phyloP scores from a whole-genome alignment of 1,140 invertebrate species.

The Lepidostoma basale region DNA sequence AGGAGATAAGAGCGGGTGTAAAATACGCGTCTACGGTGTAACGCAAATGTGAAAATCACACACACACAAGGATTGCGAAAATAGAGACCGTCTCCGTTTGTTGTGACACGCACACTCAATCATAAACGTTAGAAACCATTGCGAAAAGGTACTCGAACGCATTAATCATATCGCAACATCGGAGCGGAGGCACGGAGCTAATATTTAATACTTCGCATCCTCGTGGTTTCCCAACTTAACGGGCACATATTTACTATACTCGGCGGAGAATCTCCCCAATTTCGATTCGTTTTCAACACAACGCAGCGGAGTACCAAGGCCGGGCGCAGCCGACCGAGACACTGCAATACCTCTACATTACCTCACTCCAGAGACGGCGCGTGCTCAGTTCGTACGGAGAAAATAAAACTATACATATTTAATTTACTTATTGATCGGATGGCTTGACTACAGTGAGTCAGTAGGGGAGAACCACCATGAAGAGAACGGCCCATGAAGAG shows the following conservation, averaged over 20 bases:
- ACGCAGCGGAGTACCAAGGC: slow-evolving; percentile 3
- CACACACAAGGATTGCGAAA: not conserved
- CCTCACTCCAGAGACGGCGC: too few species aligned
- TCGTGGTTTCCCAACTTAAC: slow-evolving; percentile 1
- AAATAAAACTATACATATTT: too few species aligned
- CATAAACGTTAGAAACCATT: not conserved
- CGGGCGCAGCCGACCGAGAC: not conserved
- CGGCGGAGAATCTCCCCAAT: slow-evolving; percentile 13
- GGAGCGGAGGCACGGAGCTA: slow-evolving; percentile 2
- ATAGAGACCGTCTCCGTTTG: not conserved
- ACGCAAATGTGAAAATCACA: slow-evolving; percentile 1
- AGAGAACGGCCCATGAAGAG: too few species aligned
- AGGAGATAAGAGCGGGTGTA: too few species aligned
- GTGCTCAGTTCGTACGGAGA: too few species aligned
- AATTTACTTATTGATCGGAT: too few species aligned
- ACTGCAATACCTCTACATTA: not conserved
- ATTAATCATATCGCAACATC: slow-evolving; percentile 29
- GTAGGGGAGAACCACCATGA: too few species aligned
- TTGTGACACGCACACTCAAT: not conserved
- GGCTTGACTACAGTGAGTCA: too few species aligned
- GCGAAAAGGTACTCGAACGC: slow-evolving; percentile 13
- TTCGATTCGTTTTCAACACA: slow-evolving; percentile 21
- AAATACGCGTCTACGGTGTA: too few species aligned
- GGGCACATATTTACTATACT: not conserved
- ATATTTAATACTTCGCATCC: slow-evolving; percentile 1